Conservation (phyloP, 1,140 invertebrate species). For the Trichogramma pretiosum region DNA sequence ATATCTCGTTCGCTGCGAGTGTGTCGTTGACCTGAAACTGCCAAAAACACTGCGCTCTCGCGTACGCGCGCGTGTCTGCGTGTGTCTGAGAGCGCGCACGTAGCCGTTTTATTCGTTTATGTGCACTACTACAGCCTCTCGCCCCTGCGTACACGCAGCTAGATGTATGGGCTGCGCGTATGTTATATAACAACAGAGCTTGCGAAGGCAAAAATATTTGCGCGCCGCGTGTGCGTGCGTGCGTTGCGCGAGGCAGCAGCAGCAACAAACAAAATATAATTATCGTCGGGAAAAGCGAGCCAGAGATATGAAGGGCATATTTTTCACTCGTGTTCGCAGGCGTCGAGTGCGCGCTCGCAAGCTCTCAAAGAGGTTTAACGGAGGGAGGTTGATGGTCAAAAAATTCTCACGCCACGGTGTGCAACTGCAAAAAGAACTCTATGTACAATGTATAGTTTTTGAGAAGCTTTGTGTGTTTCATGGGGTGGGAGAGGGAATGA, state of each 20-base stretch:
- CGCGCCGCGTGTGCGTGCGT: constrained; percentile 1
- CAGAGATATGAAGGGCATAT: too few relatives aligned
- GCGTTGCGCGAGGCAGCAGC: background rate
- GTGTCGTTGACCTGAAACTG: too few relatives aligned
- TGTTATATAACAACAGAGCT: background rate
- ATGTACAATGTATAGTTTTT: too few relatives aligned
- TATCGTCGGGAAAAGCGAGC: too few relatives aligned
- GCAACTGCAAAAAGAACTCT: too few relatives aligned
- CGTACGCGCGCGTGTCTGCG: background rate
- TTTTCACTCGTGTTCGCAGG: constrained; percentile 7
- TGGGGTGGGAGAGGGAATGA: too few relatives aligned
- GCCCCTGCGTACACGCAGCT: background rate
- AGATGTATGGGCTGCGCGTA: background rate
- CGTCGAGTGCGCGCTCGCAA: background rate
- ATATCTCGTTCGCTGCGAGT: background rate
- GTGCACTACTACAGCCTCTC: background rate
- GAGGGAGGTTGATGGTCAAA: too few relatives aligned
- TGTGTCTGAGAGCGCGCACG: too few relatives aligned
- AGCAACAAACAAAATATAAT: background rate
- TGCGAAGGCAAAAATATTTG: constrained; percentile 7
- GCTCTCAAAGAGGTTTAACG: background rate
- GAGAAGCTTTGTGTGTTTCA: too few relatives aligned
- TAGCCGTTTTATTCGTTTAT: too few relatives aligned
- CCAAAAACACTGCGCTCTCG: too few relatives aligned
- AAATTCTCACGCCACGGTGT: too few relatives aligned